Evolutionary conservation across 2,113 vertebrate genomes (phyloP), one percentile per base, ranked within the genome.

Genomic region (Mugil cephalus): DNA sequence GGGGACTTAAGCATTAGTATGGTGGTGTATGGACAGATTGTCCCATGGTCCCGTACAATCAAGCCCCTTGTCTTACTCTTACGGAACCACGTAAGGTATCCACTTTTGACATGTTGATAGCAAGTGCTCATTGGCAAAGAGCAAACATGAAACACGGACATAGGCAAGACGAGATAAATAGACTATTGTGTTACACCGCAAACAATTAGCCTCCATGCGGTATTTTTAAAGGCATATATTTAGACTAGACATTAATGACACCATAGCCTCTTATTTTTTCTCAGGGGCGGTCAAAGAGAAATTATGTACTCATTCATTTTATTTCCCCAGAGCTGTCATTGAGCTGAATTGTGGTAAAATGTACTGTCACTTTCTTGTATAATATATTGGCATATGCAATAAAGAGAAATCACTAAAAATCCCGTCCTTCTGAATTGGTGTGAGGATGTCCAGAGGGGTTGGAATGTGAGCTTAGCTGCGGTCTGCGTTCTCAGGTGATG

Each of bases 401-500:
- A 80, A 87, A 78, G 38, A 50, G 39, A 70, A 17, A 62, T 80
- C 40, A 54, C 62, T 74, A 24, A 71, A 76, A 80, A 48, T 42
- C 74, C 42, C 61, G 74, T 76, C 69, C 61, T 74, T 80, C 76
- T 75, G 87, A 84, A 88, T 76, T 86, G 74, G 84, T 84, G 80
- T 74, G 69, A 88, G 77, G 63, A 79, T 85, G 80, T 87, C 85
- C 80, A 81, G 88, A 83, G 84, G 84, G 87, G 79, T 69, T 84
- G 86, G 79, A 87, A 90, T 70, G 84, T 83, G 89, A 92, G 88
- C 86, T 82, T 69, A 10, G 52, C 80, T 90, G 88, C 21, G 86
- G 89, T 91, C 84, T 86, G 83, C 82, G 82, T 84, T 87, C 83
- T 91, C 84, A 91, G 89, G 89, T 91, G 90, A 87, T 88, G 84